Evolutionary conservation across 2,113 vertebrate genomes (phyloP).

Genomic region (Rostratula benghalensis): DNA sequence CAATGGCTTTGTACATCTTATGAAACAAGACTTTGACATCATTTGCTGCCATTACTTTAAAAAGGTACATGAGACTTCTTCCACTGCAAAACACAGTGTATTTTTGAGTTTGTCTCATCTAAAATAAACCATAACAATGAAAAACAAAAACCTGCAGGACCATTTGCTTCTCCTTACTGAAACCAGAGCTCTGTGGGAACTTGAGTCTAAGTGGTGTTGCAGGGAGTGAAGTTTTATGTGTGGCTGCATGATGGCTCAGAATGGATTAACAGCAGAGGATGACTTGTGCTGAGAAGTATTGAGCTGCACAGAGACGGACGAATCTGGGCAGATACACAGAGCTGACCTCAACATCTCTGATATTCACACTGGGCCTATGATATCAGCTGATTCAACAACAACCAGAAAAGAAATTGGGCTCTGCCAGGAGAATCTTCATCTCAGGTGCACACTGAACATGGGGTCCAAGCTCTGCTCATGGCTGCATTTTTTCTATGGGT

Average conservation of each 20-base stretch:
- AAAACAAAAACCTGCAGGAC: background rate
- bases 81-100: background rate
- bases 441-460: slow-evolving; percentile 22
- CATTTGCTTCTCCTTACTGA: background rate
- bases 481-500: slow-evolving; percentile 37
- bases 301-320: background rate
- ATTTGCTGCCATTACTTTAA: background rate
- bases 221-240: background rate
- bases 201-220: background rate
- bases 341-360: slow-evolving; percentile 6
- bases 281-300: background rate
- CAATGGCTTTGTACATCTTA: background rate
- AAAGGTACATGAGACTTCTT: background rate
- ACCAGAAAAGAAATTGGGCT: background rate
- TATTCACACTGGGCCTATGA: slow-evolving; percentile 19
- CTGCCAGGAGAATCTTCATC: background rate
- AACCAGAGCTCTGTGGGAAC: background rate
- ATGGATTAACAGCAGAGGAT: background rate
- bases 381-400: slow-evolving; percentile 8
- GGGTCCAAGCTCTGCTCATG: background rate
- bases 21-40: background rate
- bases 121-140: background rate
- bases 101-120: background rate
- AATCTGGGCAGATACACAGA: background rate
- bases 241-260: background rate